Evolutionary conservation across 2,113 vertebrate species (phyloP).

Genomic region (Cisticola juncidis): DNA sequence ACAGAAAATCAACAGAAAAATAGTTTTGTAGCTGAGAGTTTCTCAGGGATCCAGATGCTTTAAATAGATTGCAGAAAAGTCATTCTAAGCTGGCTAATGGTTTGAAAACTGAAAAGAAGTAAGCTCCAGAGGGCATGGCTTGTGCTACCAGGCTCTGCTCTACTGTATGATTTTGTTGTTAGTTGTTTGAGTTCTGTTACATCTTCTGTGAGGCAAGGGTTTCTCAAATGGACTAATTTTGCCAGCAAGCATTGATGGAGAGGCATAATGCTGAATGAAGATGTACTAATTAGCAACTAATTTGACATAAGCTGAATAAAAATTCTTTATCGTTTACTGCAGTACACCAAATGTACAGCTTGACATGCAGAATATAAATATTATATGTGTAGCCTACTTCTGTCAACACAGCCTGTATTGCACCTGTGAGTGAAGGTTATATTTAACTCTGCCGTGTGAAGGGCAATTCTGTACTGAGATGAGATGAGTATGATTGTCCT

Average conservation of each 20-base stretch:
- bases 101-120: background rate
- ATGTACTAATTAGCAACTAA: background rate
- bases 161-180: constrained; percentile 28
- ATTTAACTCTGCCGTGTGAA: background rate
- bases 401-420: background rate
- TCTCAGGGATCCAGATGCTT: background rate
- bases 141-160: constrained; percentile 22
- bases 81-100: background rate
- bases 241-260: background rate
- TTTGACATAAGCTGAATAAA: background rate
- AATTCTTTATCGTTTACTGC: background rate
- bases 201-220: background rate
- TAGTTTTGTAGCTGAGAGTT: background rate
- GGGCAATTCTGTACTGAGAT: background rate
- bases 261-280: background rate
- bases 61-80: background rate
- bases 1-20: background rate
- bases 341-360: background rate
- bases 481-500: background rate
- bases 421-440: background rate
- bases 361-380: background rate
- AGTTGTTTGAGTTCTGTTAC: constrained; percentile 26
- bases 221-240: constrained; percentile 1
- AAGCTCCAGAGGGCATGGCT: background rate
- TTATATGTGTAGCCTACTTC: background rate